Conservation (phyloP, 2,797 vertebrate species). For the Intellagama lesueurii region DNA sequence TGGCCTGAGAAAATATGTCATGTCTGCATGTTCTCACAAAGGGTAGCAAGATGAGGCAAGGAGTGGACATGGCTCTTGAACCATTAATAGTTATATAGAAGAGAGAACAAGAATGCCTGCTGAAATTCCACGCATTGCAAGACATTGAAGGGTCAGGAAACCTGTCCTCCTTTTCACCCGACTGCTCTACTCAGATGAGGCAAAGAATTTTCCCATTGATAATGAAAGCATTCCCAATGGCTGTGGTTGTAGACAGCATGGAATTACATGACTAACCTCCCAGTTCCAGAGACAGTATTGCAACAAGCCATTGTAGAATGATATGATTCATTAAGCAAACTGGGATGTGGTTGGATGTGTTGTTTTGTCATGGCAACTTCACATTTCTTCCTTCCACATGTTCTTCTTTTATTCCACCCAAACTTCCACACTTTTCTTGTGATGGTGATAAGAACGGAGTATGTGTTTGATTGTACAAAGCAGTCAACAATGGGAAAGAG, state of each 20-base stretch:
- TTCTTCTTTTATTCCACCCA: slow-evolving; percentile 8
- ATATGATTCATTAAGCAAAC: neutral
- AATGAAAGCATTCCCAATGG: neutral
- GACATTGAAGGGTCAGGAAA: neutral
- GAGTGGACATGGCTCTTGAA: neutral
- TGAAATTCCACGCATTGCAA: no score
- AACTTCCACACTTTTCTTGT: neutral
- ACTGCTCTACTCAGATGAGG: neutral
- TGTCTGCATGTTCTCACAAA: neutral
- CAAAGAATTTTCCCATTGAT: neutral
- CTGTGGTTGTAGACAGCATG: neutral
- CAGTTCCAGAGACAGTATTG: neutral
- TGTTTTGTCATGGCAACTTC: slow-evolving; percentile 10
- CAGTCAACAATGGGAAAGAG: neutral
- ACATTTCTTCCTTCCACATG: neutral
- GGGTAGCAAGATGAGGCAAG: no score
- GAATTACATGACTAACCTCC: slow-evolving; percentile 6
- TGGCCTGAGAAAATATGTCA: neutral
- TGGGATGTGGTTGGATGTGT: neutral
- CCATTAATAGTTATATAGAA: neutral
- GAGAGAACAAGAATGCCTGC: neutral
- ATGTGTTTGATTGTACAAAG: neutral
- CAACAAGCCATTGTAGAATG: neutral
- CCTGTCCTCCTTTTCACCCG: neutral
- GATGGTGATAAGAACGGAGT: neutral